Evolutionary conservation across 2,888 invertebrate genomes (phyloP), one percentile per base, ranked within the genome.

Genomic region (Tipula confusa): DNA sequence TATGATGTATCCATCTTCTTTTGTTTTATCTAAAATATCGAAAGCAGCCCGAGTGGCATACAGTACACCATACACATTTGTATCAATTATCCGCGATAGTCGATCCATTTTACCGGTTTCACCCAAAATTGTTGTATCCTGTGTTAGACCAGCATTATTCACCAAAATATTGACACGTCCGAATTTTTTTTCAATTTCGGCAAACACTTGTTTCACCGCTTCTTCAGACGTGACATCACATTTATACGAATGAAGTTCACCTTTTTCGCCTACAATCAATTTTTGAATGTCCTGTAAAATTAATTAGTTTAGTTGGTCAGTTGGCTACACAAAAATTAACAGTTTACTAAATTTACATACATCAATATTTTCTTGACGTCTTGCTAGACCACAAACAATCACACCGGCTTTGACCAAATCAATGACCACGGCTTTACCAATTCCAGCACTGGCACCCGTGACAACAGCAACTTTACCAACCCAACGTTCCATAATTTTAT

Each of bases 381-480:
- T 88, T 0, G 92, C 92, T 85, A 92, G 87, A 0, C 91, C 92
- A 0, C 92, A 89, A 1, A 93, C 93, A 82, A 89, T 88, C 86
- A 93, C 86, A 1, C 93, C 93, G 33, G 89, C 88, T 83, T 88
- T 86, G 3, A 90, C 89, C 38, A 92, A 86, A 11, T 89, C 88
- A 33, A 88, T 87, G 0, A 88, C 88, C 84, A 91, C 90, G 9
- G 90, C 91, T 1, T 91, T 91, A 13, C 92, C 93, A 83, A 93
- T 93, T 4, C 93, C 93, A 0, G 91, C 89, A 87, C 93, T 93
- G 15, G 92, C 93, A 79, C 93, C 93, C 2, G 93, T 93, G 81
- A 93, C 93, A 81, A 93, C 89, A 0, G 93, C 93, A 0, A 92
- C 91, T 87, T 92, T 92, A 84, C 92, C 92, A 4, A 86, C 86